Evolutionary conservation across 2,113 vertebrate species (phyloP).

Genomic region (Phrynocephalus versicolor): DNA sequence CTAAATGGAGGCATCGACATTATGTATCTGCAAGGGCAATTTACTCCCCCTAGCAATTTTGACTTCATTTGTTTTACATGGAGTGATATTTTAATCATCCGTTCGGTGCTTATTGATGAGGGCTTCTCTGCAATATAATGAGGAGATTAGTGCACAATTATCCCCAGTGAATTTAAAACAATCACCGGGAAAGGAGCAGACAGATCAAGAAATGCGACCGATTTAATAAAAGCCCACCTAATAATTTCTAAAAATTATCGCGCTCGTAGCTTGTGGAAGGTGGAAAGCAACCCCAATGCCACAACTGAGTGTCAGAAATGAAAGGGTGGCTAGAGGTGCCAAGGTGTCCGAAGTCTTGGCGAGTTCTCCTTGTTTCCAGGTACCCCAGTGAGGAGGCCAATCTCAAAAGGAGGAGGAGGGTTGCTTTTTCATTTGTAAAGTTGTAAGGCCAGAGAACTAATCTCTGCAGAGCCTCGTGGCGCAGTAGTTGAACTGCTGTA

Average conservation of each 20-base stretch:
- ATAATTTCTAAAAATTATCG: slow-evolving; percentile 48
- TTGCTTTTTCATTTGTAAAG: too few relatives aligned
- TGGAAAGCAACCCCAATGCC: background rate
- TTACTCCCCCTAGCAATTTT: slow-evolving; percentile 76
- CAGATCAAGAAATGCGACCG: slow-evolving; percentile 69
- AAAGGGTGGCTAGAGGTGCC: background rate
- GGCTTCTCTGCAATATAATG: slow-evolving; percentile 70
- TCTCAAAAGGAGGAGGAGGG: too few relatives aligned
- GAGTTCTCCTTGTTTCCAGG: too few relatives aligned
- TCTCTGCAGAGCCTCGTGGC: too few relatives aligned
- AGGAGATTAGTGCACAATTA: slow-evolving; percentile 80
- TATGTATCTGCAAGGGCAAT: slow-evolving; percentile 73
- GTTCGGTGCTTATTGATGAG: slow-evolving; percentile 80
- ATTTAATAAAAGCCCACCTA: slow-evolving; percentile 59
- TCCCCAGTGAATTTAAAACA: slow-evolving; percentile 76
- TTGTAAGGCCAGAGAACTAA: too few relatives aligned
- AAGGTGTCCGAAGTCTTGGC: too few relatives aligned
- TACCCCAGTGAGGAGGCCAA: too few relatives aligned
- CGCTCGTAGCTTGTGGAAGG: background rate
- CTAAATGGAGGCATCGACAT: slow-evolving; percentile 70
- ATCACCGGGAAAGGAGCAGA: slow-evolving; percentile 67
- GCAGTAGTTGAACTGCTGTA: too few relatives aligned
- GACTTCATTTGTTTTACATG: slow-evolving; percentile 75
- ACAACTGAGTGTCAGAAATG: background rate
- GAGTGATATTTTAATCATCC: slow-evolving; percentile 79